These are phyloP conservation scores for Monoplex corrugatus DNA, from an alignment of 2,888 invertebrate species.

Conservation along the genomic window DNA sequence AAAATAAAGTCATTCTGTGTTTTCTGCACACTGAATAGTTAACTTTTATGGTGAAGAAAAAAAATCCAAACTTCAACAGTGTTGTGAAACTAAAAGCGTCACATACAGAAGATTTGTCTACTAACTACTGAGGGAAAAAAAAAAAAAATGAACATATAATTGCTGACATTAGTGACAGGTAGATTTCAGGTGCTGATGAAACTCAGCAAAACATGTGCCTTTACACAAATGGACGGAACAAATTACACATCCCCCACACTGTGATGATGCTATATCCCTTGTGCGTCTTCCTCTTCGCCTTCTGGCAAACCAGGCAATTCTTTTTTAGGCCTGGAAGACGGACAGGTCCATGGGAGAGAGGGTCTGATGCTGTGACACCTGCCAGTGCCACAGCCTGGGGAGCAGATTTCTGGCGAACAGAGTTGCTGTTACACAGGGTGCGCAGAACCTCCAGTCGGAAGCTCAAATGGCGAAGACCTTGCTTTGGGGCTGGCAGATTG, in stretches of 20 bases:
- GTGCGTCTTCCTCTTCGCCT: not conserved
- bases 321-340: not conserved
- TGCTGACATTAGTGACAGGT: too few species aligned
- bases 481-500: not conserved
- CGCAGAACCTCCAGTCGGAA: not conserved
- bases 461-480: not conserved
- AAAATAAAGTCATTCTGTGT: too few species aligned
- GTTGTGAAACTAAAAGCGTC: too few species aligned
- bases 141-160: too few species aligned
- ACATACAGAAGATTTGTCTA: too few species aligned
- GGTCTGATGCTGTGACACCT: slow-evolving; percentile 3
- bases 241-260: not conserved
- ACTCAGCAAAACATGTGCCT: not conserved
- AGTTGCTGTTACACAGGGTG: too few species aligned
- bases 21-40: too few species aligned
- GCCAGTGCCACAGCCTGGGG: not conserved
- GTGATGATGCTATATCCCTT: not conserved
- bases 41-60: too few species aligned
- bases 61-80: too few species aligned
- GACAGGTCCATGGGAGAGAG: not conserved
- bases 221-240: slow-evolving; percentile 17
- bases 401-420: too few species aligned
- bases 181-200: not conserved
- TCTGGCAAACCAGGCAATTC: not conserved
- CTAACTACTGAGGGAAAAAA: too few species aligned